These are phyloP conservation scores for Dromius quadrimaculatus DNA, from an alignment of 2,888 invertebrate species.

Conservation along the genomic window DNA sequence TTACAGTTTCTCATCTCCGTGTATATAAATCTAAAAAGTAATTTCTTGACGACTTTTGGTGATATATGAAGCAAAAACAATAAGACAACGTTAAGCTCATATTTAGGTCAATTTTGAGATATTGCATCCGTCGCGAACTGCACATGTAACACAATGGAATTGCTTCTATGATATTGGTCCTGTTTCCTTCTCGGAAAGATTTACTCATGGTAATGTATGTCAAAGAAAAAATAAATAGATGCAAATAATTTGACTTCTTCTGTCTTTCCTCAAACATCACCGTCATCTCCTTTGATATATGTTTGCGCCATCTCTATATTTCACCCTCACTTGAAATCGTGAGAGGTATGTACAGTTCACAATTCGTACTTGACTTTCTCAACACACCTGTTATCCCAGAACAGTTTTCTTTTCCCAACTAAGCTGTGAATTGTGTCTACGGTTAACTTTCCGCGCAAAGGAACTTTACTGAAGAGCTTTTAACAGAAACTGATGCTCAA, in stretches of 20 bases:
- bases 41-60: constrained; percentile 3
- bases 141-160: not conserved
- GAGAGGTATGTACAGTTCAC: no score
- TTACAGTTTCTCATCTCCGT: not conserved
- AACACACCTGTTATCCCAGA: not conserved
- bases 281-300: no score
- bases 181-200: constrained; percentile 13
- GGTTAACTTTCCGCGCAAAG: not conserved
- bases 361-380: not conserved
- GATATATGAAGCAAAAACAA: constrained; percentile 37
- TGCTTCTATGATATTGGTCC: constrained; percentile 15
- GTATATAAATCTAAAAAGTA: constrained; percentile 30
- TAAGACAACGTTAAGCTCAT: constrained; percentile 34
- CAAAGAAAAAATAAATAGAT: constrained; percentile 10
- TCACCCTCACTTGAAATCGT: no score
- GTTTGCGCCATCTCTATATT: no score
- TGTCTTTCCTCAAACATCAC: not conserved
- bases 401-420: no score
- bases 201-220: constrained; percentile 14
- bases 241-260: constrained; percentile 8
- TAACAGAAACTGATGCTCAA: constrained; percentile 14
- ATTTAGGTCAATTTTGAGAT: constrained; percentile 43
- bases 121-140: constrained; percentile 13
- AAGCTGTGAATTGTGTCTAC: not conserved
- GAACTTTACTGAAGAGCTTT: not conserved